Conservation (phyloP, 2,888 invertebrate genomes). For the Diarsia mendica region DNA sequence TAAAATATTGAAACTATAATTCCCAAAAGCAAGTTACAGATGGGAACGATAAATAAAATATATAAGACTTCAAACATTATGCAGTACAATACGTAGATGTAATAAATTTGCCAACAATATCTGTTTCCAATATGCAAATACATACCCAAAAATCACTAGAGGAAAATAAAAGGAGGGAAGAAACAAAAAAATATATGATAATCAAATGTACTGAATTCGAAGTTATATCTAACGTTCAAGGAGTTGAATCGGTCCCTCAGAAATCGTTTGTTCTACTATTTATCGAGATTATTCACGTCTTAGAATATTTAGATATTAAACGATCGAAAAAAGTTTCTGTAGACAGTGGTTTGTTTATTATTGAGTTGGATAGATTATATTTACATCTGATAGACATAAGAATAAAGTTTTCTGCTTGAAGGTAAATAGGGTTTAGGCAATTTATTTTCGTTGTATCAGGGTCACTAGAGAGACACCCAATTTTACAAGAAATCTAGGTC, state of each 20-base stretch:
- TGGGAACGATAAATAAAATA: slow-evolving; percentile 71
- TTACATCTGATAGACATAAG: slow-evolving; percentile 18
- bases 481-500: slow-evolving; percentile 20
- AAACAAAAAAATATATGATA: slow-evolving; percentile 86
- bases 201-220: slow-evolving; percentile 83
- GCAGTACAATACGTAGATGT: slow-evolving; percentile 78
- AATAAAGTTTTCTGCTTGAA: slow-evolving; percentile 7
- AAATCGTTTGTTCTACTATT: slow-evolving; percentile 38
- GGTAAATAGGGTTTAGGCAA: slow-evolving; percentile 27
- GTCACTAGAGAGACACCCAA: slow-evolving; percentile 33
- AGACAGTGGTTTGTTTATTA: background rate
- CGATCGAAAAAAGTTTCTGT: background rate
- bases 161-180: slow-evolving; percentile 82
- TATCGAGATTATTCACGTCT: slow-evolving; percentile 52
- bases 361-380: slow-evolving; percentile 20
- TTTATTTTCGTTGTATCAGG: slow-evolving; percentile 24
- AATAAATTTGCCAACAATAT: slow-evolving; percentile 86
- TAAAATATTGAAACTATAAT: slow-evolving; percentile 69
- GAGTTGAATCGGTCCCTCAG: slow-evolving; percentile 68
- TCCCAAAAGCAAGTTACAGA: slow-evolving; percentile 63
- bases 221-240: slow-evolving; percentile 75
- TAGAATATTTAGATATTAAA: slow-evolving; percentile 33
- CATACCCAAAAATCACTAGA: slow-evolving; percentile 84
- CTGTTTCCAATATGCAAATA: slow-evolving; percentile 88
- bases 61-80: slow-evolving; percentile 77